A percentile compares a stretch with the other conserved stretches of the same genome.
Conservation (phyloP, 2,797 vertebrate species). For the Hydrocynus forskahlii region DNA sequence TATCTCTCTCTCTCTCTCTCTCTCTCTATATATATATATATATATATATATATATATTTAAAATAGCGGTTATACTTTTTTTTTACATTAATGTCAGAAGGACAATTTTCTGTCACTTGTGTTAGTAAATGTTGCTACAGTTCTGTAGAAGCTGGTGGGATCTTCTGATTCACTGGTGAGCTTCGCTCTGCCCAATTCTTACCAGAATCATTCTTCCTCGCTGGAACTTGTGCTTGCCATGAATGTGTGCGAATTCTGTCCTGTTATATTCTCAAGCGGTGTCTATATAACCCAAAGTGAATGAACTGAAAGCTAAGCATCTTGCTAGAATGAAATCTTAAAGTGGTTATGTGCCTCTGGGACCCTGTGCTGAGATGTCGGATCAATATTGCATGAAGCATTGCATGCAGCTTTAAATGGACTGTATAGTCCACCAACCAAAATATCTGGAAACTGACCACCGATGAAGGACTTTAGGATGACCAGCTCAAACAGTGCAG, state of each 20-base stretch:
- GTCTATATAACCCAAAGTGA: background rate
- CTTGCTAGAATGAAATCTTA: background rate
- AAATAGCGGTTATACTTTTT: too few relatives aligned
- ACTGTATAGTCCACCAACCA: background rate
- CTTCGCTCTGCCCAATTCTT: background rate
- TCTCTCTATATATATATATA: too few relatives aligned
- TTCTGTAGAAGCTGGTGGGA: background rate
- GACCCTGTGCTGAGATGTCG: background rate
- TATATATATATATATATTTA: too few relatives aligned
- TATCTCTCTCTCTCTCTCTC: too few relatives aligned
- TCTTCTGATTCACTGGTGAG: background rate
- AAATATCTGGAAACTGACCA: too few relatives aligned
- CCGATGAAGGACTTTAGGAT: too few relatives aligned
- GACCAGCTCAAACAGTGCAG: too few relatives aligned
- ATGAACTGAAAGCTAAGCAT: background rate
- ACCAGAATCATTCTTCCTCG: too few relatives aligned
- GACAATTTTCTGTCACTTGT: background rate
- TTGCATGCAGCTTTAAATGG: background rate
- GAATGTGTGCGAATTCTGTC: background rate
- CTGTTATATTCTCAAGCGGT: background rate
- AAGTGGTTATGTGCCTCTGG: background rate
- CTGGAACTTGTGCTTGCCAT: background rate
- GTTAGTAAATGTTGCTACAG: background rate
- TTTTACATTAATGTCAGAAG: too few relatives aligned
- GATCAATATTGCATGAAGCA: background rate